phyloP scores from a whole-genome alignment of 2,888 invertebrate species.

The Hydrotaea diabolus region DNA sequence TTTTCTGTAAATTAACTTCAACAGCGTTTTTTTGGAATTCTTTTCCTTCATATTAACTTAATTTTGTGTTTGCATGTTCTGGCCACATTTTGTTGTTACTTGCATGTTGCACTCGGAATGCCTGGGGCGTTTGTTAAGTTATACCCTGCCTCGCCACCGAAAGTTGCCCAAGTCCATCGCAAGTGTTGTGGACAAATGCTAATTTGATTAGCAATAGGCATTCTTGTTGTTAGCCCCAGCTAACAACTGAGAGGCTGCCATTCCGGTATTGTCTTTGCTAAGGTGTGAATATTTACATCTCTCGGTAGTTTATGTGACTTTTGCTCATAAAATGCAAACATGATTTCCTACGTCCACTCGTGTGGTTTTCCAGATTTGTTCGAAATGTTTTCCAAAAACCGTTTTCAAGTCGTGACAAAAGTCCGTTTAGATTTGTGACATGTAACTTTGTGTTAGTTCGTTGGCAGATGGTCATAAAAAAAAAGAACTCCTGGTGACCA shows the following conservation, averaged over 20 bases:
- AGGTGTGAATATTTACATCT: conserved; percentile 26
- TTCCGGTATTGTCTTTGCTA: not conserved
- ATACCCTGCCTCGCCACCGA: not conserved
- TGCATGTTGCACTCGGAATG: not conserved
- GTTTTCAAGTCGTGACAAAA: conserved; percentile 10
- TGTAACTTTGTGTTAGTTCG: not conserved
- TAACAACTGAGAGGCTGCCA: no score
- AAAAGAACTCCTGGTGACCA: conserved; percentile 4
- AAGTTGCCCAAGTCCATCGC: no score
- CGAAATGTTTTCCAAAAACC: not conserved
- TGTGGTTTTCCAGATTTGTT: conserved; percentile 8
- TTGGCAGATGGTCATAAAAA: not conserved
- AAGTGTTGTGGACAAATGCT: conserved; percentile 17
- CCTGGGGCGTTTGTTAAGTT: conserved; percentile 19
- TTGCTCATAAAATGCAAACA: not conserved
- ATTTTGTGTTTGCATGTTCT: conserved; percentile 60
- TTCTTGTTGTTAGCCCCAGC: not conserved
- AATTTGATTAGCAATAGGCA: conserved; percentile 26
- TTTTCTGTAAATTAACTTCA: conserved; percentile 29
- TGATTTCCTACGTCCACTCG: not conserved
- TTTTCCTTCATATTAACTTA: conserved; percentile 44
- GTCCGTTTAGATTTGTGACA: no score
- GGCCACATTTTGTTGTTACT: conserved; percentile 13
- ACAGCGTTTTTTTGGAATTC: not conserved
- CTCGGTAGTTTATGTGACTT: not conserved